Base-by-base conservation (phyloP, 2,797 vertebrate genomes). In the Hirundo rustica region DNA sequence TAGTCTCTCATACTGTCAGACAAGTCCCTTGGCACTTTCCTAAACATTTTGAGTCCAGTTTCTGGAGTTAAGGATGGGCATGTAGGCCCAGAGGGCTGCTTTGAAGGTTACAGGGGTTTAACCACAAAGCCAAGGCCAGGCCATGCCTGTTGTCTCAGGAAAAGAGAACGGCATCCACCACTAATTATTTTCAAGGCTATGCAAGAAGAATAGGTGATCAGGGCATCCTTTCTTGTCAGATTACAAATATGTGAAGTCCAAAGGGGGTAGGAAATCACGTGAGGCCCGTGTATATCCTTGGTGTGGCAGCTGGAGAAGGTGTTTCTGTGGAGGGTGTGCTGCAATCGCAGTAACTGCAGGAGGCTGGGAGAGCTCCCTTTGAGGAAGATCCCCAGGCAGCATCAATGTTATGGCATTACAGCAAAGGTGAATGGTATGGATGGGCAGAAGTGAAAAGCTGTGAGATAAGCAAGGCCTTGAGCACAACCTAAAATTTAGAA, bases 261-360 rank as follows among this genome's bases (percentile, higher is more conserved):
- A 25, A 71, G 23, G 47, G 14, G 6, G 10, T 5, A 10, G 60
- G 51, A 91, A 55, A n/a, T 62, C 14, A 34, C 5, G 19, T 58
- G 26, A 23, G 60, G 26, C 21, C 44, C 1, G 0, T 29, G 10
- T 22, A 7, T 5, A 50, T 5, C 23, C 6, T 3, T 16, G 30
- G 12, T 23, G 14, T 10, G 32, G 29, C 23, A 51, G 9, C 27
- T 57, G 73, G 18, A 53, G 14, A 25, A 17, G 5, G 5, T 0
- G 7, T 47, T 86, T 58, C 51, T 51, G 36, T 47, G 75, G 8
- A 23, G 32, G 26, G 0, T 42, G 51, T 66, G 60, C 48, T 62
- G 19, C 58, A 73, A 12, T 32, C 10, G 4, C 2, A 8, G 44
- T 8, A 32, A 18, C 27, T n/a, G 53, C 45, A 68, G 74, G 38